Evolutionary conservation across 53 echinoderm and acorn worm genomes (phyloP).

Genomic region (Holothuria scabra): DNA sequence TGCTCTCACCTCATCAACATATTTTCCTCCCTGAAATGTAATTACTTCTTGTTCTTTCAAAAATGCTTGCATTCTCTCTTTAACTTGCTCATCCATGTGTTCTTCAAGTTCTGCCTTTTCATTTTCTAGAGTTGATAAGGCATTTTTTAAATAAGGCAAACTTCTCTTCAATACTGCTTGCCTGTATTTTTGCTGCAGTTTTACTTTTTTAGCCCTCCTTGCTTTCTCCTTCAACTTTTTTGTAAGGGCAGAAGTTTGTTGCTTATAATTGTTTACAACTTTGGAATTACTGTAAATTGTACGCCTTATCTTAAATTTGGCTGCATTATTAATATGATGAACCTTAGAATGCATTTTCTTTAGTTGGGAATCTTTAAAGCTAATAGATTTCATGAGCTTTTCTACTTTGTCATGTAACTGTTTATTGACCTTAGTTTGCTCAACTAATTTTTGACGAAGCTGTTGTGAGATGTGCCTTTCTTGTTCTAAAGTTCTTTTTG

Average conservation of each 20-base stretch:
- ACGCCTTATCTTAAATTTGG: neutral
- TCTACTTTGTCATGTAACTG: too few relatives aligned
- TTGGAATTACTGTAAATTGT: neutral
- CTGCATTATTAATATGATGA: neutral
- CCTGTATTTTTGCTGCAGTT: neutral
- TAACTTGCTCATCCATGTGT: constrained; percentile 9
- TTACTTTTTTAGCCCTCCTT: neutral
- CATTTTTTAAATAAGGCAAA: neutral
- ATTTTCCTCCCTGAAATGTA: constrained; percentile 49
- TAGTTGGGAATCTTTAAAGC: too few relatives aligned
- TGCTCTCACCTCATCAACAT: constrained; percentile 43
- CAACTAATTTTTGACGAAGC: too few relatives aligned
- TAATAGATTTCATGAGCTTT: too few relatives aligned
- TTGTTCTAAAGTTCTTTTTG: neutral
- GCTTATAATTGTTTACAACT: constrained; percentile 6
- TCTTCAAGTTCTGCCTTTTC: neutral
- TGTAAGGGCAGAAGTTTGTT: too few relatives aligned
- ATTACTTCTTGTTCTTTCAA: constrained; percentile 6
- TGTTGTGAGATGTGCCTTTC: neutral
- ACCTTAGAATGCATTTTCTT: too few relatives aligned
- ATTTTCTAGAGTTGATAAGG: neutral
- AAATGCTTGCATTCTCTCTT: constrained; percentile 43
- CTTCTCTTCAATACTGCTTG: neutral
- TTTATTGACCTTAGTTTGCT: too few relatives aligned
- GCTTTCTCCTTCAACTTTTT: too few relatives aligned